Percentiles rank a stretch among this genome's conserved stretches.
These are phyloP conservation scores for Poicephalus meyeri DNA, from an alignment of 2,113 vertebrate species.

Conservation along the genomic window DNA sequence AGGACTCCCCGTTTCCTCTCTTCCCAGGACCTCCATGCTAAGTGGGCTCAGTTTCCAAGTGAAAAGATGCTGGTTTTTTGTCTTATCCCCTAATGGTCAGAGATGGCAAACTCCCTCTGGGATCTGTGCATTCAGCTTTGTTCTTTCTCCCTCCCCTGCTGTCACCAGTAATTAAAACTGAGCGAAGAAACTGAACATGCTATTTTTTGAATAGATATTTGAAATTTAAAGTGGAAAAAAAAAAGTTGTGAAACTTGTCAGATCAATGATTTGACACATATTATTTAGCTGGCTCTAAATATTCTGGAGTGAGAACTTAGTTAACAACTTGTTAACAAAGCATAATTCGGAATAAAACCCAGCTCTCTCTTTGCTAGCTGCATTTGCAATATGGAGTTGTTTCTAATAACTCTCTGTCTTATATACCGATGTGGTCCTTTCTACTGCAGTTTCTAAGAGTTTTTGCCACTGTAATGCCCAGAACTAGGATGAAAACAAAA, in stretches of 20 bases:
- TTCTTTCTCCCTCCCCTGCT: not conserved
- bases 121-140: conserved; percentile 3
- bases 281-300: conserved; percentile 72
- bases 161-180: conserved; percentile 39
- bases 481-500: not conserved
- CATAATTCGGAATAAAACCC: conserved; percentile 66
- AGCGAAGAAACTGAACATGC: conserved; percentile 44
- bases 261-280: conserved; percentile 71
- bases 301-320: conserved; percentile 72
- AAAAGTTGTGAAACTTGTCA: conserved; percentile 72
- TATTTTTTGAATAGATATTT: conserved; percentile 71
- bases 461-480: not conserved
- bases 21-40: not conserved
- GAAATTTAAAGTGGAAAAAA: conserved; percentile 68
- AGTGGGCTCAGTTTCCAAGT: not conserved
- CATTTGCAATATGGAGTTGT: conserved; percentile 33
- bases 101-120: conserved; percentile 9
- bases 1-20: not conserved
- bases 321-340: conserved; percentile 72
- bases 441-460: not conserved
- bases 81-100: conserved; percentile 24
- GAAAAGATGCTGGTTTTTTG: not conserved
- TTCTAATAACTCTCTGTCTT: conserved; percentile 36
- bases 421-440: not conserved
- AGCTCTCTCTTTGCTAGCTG: conserved; percentile 35